Percentiles rank a stretch among this genome's conserved stretches.
phyloP scores from a whole-genome alignment of 2,113 vertebrate genomes.

The Microcebus tavaratra region DNA sequence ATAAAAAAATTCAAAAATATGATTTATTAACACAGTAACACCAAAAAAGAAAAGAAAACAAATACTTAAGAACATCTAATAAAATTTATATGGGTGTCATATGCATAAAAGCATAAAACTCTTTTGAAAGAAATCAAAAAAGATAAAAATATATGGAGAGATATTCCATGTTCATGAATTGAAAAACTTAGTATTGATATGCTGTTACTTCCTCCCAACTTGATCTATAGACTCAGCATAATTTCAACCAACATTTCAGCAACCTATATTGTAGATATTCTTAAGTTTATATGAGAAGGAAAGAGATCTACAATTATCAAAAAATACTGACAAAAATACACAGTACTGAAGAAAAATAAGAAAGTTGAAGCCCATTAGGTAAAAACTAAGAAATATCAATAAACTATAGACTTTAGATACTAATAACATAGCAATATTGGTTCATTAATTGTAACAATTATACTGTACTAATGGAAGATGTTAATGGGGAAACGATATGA shows the following conservation, averaged over 20 bases:
- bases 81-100: not conserved
- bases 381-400: not conserved
- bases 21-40: not conserved
- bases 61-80: not conserved
- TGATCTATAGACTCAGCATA: not conserved
- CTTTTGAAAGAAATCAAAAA: not conserved
- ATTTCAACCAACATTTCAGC: not conserved
- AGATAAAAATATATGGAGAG: not conserved
- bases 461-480: not conserved
- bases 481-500: not conserved
- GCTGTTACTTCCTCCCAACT: not conserved
- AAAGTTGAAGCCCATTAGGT: not conserved
- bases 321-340: not conserved
- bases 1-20: not conserved
- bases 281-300: not conserved
- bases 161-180: not conserved
- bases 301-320: not conserved
- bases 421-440: not conserved
- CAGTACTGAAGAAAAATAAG: not conserved
- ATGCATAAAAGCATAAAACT: not conserved
- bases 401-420: not conserved
- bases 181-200: not conserved
- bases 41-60: not conserved
- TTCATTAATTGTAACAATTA: not conserved
- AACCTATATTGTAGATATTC: not conserved